Base-by-base conservation (phyloP, 2,113 vertebrate species). In the Spheniscus mendiculus region DNA sequence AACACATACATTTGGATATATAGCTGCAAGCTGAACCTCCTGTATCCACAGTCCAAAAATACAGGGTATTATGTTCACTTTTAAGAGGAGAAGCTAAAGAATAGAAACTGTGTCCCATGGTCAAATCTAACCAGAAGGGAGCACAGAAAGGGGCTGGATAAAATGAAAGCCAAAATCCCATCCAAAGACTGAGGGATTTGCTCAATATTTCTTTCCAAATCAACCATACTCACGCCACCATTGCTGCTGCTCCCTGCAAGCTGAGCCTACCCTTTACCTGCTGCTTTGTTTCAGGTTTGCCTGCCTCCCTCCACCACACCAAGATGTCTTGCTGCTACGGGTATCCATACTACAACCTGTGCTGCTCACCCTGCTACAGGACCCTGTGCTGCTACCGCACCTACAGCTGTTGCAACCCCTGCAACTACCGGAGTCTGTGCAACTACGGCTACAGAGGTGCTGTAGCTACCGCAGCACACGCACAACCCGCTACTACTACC, bases 331-430 rank as follows among this genome's bases (percentile, higher is more conserved):
- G 11, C 95, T 94, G 82, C 72, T 95, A 36, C 53, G 0, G 59
- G 1, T 27, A 50, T 38, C 66, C 74, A 0, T 83, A 74, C 76
- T 92, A 92, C 89, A 40, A 6, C 6, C 0, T 40, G 10, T 81
- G 93, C 92, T 95, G 14, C 89, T 61, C 72, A 0, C 93, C 95
- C 27, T 93, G 92, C 73, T 97, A 95, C 90, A 56, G 91, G 40
- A 85, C 13, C 7, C 5, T 17, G 21, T 8, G 38, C 29, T 38
- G 59, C 89, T 65, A 18, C 49, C 45, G 58, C 3, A 42, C 15
- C 67, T 86, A 83, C 87, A 42, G 5, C 67, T 92, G 25, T 72
- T 95, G 16, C 96, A 81, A 1, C 55, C 95, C 96, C 65, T 29
- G 29, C 84, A 8, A 0, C 49, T 49, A 52, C 23, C 26, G 40